A percentile compares a stretch with the other conserved stretches of the same genome.
phyloP scores from a whole-genome alignment of 2,113 vertebrate species.

The Pelecanus crispus region DNA sequence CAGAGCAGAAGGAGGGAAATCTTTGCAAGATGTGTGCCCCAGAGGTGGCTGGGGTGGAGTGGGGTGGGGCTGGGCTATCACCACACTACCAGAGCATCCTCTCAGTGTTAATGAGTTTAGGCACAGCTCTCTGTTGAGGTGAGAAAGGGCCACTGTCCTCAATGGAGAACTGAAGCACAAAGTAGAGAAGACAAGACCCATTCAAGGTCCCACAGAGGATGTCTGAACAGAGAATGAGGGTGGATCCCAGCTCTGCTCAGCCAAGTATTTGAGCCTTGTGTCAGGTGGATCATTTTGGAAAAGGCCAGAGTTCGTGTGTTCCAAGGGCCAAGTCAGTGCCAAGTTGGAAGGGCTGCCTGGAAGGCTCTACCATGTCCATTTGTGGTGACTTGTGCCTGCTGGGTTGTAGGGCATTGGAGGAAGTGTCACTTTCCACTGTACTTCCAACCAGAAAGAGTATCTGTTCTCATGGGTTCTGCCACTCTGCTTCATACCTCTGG shows the following conservation, averaged over 20 bases:
- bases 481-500: neutral
- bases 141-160: neutral
- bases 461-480: neutral
- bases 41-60: neutral
- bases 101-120: neutral
- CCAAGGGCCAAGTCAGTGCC: neutral
- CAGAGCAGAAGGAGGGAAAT: neutral
- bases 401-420: neutral
- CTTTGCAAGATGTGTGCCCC: neutral
- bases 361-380: neutral
- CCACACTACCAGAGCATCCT: neutral
- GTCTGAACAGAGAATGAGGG: neutral
- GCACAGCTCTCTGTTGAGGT: neutral
- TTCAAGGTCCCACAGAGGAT: neutral
- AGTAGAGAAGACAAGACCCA: neutral
- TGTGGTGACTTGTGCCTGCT: neutral
- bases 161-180: neutral
- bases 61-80: neutral
- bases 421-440: neutral
- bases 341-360: neutral
- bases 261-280: slow-evolving; percentile 2
- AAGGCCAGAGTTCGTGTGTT: neutral
- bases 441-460: neutral
- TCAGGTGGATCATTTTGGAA: neutral
- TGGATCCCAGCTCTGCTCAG: neutral